Percentiles rank a stretch among this genome's conserved stretches.
Conservation (phyloP, 2,113 vertebrate species). For the Oophaga pumilio region DNA sequence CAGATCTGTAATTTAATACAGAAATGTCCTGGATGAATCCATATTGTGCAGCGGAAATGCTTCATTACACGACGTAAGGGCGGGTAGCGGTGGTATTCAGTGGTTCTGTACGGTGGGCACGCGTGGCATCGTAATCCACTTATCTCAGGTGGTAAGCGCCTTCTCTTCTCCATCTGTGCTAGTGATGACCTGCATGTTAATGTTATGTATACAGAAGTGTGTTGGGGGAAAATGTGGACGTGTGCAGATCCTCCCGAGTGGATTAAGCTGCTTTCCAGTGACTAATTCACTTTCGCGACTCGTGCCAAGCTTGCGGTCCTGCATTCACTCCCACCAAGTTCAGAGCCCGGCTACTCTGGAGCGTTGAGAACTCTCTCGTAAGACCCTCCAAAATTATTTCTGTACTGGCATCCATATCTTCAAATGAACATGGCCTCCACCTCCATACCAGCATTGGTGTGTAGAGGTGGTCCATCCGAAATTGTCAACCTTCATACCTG, state of each 20-base stretch:
- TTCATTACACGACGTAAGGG: neutral
- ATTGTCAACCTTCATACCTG: neutral
- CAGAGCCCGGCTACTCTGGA: conserved; percentile 1
- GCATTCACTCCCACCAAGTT: conserved; percentile 35
- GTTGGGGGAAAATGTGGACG: conserved; percentile 12
- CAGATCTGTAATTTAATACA: conserved; percentile 10
- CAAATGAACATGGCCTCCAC: no score
- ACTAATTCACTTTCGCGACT: conserved; percentile 20
- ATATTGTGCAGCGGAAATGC: neutral
- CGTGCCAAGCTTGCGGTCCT: conserved; percentile 30
- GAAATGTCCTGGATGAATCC: conserved; percentile 6
- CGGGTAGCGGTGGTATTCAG: conserved; percentile 5
- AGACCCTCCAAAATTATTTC: neutral
- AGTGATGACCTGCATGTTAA: conserved; percentile 32
- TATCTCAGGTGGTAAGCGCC: conserved; percentile 17
- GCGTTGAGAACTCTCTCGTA: neutral
- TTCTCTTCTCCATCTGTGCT: conserved; percentile 4
- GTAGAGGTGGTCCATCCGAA: neutral
- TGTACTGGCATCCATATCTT: neutral
- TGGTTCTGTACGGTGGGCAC: neutral
- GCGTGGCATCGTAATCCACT: conserved; percentile 26
- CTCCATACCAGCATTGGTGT: no score
- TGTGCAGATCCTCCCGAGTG: conserved; percentile 20
- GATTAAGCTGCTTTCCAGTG: conserved; percentile 31
- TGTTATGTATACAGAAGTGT: conserved; percentile 16